Conservation (phyloP, 2,797 vertebrate genomes). For the Sandelia bainsii region DNA sequence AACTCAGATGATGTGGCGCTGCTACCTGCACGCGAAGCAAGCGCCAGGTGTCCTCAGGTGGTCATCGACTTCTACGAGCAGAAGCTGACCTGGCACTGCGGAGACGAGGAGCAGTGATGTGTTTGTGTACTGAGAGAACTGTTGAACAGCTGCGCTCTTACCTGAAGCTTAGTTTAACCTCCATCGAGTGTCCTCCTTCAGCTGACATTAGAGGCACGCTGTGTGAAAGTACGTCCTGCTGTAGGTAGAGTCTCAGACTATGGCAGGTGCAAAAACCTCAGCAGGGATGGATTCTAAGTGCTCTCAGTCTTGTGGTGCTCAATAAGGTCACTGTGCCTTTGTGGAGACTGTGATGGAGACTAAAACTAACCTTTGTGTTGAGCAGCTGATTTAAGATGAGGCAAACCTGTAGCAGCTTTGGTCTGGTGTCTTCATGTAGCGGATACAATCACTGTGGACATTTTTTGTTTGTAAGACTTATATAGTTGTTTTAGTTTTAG, state of each 20-base stretch:
- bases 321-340: constrained; percentile 61
- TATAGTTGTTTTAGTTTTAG: constrained; percentile 34
- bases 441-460: constrained; percentile 79
- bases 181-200: constrained; percentile 64
- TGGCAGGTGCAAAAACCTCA: constrained; percentile 58
- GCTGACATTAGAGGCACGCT: constrained; percentile 57
- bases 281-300: constrained; percentile 40
- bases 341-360: constrained; percentile 48
- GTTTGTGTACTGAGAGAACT: constrained; percentile 39
- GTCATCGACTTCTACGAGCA: constrained; percentile 98
- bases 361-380: constrained; percentile 60
- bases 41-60: constrained; percentile 94
- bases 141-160: constrained; percentile 59
- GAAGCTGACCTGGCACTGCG: constrained; percentile 95
- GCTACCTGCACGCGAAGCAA: constrained; percentile 95
- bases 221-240: constrained; percentile 59
- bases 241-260: constrained; percentile 38
- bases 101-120: constrained; percentile 90
- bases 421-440: constrained; percentile 59
- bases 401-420: constrained; percentile 73
- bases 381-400: constrained; percentile 42
- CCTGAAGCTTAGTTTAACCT: constrained; percentile 72
- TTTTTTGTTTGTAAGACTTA: constrained; percentile 49
- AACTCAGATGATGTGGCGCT: constrained; percentile 95
- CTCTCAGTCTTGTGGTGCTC: constrained; percentile 57